These are phyloP conservation scores for Steinernema carpocapsae DNA, from an alignment of 2,888 invertebrate genomes.

Conservation along the genomic window DNA sequence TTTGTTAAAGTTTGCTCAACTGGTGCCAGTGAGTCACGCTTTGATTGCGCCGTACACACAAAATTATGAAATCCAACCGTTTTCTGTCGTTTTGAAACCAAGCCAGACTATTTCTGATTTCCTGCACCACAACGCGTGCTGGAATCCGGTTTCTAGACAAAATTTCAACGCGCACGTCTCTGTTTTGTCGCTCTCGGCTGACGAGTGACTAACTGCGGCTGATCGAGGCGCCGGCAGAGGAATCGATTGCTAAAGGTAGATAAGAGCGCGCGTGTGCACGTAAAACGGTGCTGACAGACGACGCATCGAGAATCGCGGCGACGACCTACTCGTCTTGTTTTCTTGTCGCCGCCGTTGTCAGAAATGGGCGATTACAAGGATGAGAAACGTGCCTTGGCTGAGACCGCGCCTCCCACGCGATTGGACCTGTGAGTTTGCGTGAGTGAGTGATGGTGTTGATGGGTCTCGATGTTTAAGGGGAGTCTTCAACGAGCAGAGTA, in stretches of 20 bases:
- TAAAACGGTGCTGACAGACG: constrained; percentile 9
- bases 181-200: too few relatives aligned
- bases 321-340: too few relatives aligned
- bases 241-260: background rate
- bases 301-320: background rate
- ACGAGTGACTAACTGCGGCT: constrained; percentile 2
- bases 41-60: too few relatives aligned
- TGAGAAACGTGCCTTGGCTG: constrained; percentile 6
- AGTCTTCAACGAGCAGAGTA: constrained; percentile 17
- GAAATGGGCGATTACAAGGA: constrained; percentile 20
- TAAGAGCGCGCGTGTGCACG: background rate
- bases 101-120: too few relatives aligned
- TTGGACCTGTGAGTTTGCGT: background rate
- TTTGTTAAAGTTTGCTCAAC: too few relatives aligned
- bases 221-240: background rate
- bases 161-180: too few relatives aligned
- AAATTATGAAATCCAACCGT: too few relatives aligned
- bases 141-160: too few relatives aligned
- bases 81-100: too few relatives aligned
- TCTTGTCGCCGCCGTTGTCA: too few relatives aligned
- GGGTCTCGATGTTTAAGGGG: constrained; percentile 19
- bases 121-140: too few relatives aligned
- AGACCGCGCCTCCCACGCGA: background rate
- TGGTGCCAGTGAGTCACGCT: too few relatives aligned
- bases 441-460: background rate